These are phyloP conservation scores for Polyergus mexicanus DNA, from an alignment of 1,140 invertebrate species.

Conservation along the genomic window DNA sequence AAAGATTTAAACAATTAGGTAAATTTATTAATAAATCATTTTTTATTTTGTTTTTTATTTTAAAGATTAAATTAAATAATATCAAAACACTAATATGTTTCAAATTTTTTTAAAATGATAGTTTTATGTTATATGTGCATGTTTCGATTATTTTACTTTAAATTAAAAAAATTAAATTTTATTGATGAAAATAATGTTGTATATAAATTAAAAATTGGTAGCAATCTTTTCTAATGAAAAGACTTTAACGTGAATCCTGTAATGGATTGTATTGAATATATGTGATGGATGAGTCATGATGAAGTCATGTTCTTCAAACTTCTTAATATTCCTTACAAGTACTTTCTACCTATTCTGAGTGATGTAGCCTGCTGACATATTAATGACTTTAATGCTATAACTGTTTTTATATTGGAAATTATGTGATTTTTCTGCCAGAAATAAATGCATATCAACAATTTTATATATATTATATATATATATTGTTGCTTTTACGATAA, in stretches of 20 bases:
- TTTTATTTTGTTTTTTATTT: background rate
- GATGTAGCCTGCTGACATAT: constrained; percentile 57
- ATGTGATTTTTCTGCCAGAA: constrained; percentile 17
- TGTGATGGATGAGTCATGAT: constrained; percentile 72
- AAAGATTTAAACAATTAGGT: constrained; percentile 79
- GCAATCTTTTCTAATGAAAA: constrained; percentile 5
- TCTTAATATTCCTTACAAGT: constrained; percentile 74
- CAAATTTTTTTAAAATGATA: background rate
- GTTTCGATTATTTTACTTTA: background rate
- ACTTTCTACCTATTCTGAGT: constrained; percentile 57
- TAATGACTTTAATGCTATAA: constrained; percentile 60
- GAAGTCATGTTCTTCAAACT: constrained; percentile 70
- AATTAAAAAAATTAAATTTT: background rate
- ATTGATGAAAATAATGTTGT: background rate
- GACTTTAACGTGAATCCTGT: constrained; percentile 17
- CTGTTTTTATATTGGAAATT: constrained; percentile 39
- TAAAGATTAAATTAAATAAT: background rate
- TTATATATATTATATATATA: too few relatives aligned
- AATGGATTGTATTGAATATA: constrained; percentile 62
- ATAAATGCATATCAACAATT: background rate
- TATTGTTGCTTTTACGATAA: background rate
- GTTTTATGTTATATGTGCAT: background rate
- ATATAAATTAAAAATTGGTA: background rate
- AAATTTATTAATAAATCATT: constrained; percentile 25
- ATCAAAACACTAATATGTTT: background rate